Conservation (phyloP, 2,797 vertebrate species). For the Ctenopoma kingsleyae region DNA sequence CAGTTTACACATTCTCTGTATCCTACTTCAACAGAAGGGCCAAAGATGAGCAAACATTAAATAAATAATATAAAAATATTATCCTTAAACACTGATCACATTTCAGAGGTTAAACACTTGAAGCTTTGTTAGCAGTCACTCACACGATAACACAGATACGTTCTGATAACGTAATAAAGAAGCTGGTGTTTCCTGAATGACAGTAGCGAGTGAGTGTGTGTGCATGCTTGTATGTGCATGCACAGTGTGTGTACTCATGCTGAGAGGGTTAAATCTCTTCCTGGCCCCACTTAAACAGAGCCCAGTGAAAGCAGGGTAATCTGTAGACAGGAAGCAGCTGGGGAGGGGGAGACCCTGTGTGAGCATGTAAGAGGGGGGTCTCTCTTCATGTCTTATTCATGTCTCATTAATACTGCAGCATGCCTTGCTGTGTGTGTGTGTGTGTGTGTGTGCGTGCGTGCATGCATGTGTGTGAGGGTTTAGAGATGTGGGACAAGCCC, state of each 20-base stretch:
- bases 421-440: constrained; percentile 50
- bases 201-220: constrained; percentile 37
- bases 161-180: constrained; percentile 42
- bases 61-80: background rate
- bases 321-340: constrained; percentile 86
- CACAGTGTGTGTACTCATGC: constrained; percentile 62
- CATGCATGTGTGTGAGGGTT: constrained; percentile 32
- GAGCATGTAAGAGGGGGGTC: constrained; percentile 79
- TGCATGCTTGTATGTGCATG: constrained; percentile 2
- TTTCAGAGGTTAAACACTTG: constrained; percentile 28
- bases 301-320: constrained; percentile 84
- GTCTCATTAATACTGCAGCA: constrained; percentile 87
- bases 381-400: constrained; percentile 88
- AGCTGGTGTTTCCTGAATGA: constrained; percentile 43
- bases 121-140: constrained; percentile 23
- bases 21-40: background rate
- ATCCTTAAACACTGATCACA: constrained; percentile 9
- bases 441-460: constrained; percentile 32
- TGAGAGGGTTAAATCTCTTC: constrained; percentile 85
- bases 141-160: constrained; percentile 42
- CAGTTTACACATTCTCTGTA: constrained; percentile 2
- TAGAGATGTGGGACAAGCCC: constrained; percentile 77
- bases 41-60: background rate
- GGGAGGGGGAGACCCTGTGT: constrained; percentile 80
- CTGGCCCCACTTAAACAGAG: constrained; percentile 84